Conservation (phyloP, 2,888 invertebrate genomes). For the Tipula vernalis region DNA sequence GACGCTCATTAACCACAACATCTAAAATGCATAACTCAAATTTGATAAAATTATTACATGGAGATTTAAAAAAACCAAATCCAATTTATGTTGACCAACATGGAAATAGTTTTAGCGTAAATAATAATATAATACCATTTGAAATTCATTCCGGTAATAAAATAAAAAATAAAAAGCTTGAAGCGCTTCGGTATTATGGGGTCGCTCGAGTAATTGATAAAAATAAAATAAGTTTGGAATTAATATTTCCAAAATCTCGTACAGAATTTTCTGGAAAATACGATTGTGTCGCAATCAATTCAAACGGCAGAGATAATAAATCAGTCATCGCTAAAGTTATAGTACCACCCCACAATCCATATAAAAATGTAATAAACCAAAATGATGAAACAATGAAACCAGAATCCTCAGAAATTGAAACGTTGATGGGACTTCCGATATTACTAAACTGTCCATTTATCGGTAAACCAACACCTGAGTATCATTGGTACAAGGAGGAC, state of each 20-base stretch:
- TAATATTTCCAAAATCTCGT: constrained; percentile 9
- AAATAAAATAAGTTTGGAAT: constrained; percentile 13
- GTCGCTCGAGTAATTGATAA: constrained; percentile 26
- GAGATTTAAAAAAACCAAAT: background rate
- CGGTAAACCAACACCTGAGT: constrained; percentile 44
- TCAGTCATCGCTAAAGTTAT: constrained; percentile 35
- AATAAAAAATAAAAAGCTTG: constrained; percentile 14
- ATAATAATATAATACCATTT: constrained; percentile 7
- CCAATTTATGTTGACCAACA: constrained; percentile 18
- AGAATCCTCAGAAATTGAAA: constrained; percentile 26
- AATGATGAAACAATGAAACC: constrained; percentile 6
- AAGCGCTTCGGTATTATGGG: constrained; percentile 21
- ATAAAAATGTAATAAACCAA: background rate
- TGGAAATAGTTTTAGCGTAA: constrained; percentile 15
- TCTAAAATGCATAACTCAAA: constrained; percentile 11
- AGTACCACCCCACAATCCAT: constrained; percentile 18
- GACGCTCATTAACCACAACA: constrained; percentile 22
- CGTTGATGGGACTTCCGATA: constrained; percentile 36
- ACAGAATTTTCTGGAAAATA: constrained; percentile 36
- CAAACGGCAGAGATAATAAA: constrained; percentile 37
- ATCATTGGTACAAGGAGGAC: constrained; percentile 47
- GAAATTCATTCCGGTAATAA: background rate
- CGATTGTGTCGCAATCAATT: constrained; percentile 43
- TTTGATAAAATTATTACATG: background rate
- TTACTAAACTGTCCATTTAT: constrained; percentile 42